Evolutionary conservation across 1,140 invertebrate species (phyloP).

Genomic region (Schlechtendalia chinensis): DNA sequence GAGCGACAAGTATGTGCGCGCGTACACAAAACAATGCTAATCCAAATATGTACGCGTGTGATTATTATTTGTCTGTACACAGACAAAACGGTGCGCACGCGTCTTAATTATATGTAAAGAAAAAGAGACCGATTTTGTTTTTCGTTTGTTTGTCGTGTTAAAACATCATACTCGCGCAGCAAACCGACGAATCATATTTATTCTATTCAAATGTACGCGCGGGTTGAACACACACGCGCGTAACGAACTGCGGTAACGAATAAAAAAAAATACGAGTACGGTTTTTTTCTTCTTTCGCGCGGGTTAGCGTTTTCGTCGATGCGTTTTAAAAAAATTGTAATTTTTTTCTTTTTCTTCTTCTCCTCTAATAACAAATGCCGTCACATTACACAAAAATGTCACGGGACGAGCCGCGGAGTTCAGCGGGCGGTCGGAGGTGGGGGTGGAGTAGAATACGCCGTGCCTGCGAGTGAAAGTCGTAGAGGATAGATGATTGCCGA

Average conservation of each 20-base stretch:
- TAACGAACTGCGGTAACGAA: constrained; percentile 15
- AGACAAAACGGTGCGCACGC: neutral
- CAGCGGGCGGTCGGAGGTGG: neutral
- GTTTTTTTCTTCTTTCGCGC: neutral
- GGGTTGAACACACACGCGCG: neutral
- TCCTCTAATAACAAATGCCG: constrained; percentile 39
- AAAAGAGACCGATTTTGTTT: neutral
- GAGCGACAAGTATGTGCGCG: neutral
- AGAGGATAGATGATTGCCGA: constrained; percentile 35
- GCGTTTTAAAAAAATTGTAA: neutral
- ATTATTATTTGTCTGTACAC: neutral
- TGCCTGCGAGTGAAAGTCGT: constrained; percentile 42
- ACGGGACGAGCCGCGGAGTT: too few relatives aligned
- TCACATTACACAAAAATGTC: constrained; percentile 41
- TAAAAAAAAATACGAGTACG: constrained; percentile 30
- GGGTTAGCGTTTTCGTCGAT: constrained; percentile 24
- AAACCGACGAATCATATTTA: constrained; percentile 5
- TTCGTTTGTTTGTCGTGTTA: neutral
- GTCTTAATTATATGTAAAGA: constrained; percentile 10
- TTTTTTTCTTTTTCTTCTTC: neutral
- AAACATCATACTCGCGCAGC: too few relatives aligned
- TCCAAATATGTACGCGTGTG: neutral
- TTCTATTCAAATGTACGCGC: neutral
- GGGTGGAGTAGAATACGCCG: too few relatives aligned
- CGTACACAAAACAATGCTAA: neutral